Percentiles rank a stretch among this genome's conserved stretches.
Conservation (phyloP, 2,113 vertebrate genomes). For the Eulemur macaco region DNA sequence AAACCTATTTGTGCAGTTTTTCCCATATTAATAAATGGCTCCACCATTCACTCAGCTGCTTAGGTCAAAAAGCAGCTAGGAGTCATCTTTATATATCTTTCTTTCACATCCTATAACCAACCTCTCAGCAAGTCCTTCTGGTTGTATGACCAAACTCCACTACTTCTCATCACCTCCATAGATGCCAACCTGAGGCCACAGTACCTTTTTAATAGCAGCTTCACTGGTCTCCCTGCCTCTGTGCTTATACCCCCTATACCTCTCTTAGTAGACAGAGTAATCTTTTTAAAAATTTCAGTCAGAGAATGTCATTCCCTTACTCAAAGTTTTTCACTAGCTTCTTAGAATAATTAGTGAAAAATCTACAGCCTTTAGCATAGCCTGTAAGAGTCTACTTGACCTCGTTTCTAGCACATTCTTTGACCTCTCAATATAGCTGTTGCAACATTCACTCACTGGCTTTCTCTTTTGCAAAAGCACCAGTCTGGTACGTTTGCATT, state of each 20-base stretch:
- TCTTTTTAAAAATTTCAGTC: not conserved
- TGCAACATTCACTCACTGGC: not conserved
- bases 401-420: too few relatives aligned
- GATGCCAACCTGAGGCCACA: not conserved
- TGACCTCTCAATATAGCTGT: not conserved
- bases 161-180: not conserved
- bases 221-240: not conserved
- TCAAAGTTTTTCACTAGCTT: not conserved
- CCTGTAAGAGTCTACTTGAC: not conserved
- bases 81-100: not conserved
- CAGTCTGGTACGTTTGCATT: too few relatives aligned
- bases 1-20: not conserved
- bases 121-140: not conserved
- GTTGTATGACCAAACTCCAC: not conserved
- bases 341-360: not conserved
- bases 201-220: not conserved
- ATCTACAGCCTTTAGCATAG: not conserved
- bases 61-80: not conserved
- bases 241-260: not conserved
- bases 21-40: not conserved
- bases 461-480: not conserved
- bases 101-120: not conserved
- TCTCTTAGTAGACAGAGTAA: not conserved
- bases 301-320: not conserved
- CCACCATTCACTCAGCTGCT: not conserved